Base-by-base conservation (phyloP, 2,113 vertebrate genomes). In the Misgurnus anguillicaudatus region DNA sequence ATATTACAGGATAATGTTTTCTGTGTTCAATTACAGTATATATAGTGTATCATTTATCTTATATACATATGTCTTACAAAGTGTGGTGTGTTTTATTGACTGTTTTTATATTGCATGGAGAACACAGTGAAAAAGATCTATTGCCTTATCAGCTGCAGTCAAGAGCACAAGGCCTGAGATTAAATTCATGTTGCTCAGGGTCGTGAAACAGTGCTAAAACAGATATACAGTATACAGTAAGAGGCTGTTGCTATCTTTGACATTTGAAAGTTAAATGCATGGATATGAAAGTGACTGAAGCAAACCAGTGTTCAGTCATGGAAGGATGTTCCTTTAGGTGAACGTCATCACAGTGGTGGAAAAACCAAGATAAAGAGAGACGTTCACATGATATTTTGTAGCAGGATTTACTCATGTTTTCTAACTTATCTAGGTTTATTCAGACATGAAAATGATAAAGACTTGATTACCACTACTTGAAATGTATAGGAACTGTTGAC, bases 341-440 rank as follows among this genome's bases (percentile, higher is more conserved):
- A 38, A 76, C 55, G 65, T 70, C 38, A 65, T 76, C 42, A 42
- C n/a, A 48, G 55, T 47, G 42, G 5, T 47, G 8, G 13, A 39
- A 51, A 19, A 78, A 11, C 48, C 48, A 16, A 77, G 64, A 68
- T 80, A 75, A 73, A 65, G 39, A 36, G 39, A 82, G 42, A 51
- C 78, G 79, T 84, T 58, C 53, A 55, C 51, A 45, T 38, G 53
- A 39, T 74, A 38, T 31, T 79, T 66, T 19, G 55, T 80, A 42
- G 79, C 64, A 81, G 63, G 14, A 64, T 80, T 83, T 82, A 79
- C 74, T 60, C 81, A 80, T 80, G 79, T 65, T 74, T 82, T 85
- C 73, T 67, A 58, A 8, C 14, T 4, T n/a, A 8, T 60, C 14
- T 16, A 13, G 14, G 19, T 51, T 75, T 36, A 39, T 75, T 10